These are phyloP conservation scores for Callimorpha dominula DNA, from an alignment of 2,888 invertebrate species.

Conservation along the genomic window DNA sequence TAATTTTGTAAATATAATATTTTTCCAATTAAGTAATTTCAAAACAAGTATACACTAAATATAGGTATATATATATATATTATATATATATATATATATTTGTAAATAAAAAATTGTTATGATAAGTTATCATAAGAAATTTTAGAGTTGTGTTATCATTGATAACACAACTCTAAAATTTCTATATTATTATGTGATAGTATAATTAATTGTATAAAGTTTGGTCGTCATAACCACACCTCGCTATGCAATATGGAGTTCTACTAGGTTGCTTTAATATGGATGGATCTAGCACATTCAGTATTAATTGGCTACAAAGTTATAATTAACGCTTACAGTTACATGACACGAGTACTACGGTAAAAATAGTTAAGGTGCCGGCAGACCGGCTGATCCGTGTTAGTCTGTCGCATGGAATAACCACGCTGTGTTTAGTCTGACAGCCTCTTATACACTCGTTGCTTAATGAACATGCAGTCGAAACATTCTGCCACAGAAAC, in stretches of 20 bases:
- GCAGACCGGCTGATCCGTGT: constrained; percentile 44
- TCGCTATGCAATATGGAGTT: constrained; percentile 53
- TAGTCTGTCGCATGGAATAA: constrained; percentile 22
- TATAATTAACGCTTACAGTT: constrained; percentile 72
- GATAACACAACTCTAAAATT: constrained; percentile 21
- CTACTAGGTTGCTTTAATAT: constrained; percentile 73
- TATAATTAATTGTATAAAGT: constrained; percentile 34
- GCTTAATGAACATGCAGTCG: constrained; percentile 48
- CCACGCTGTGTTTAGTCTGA: constrained; percentile 41
- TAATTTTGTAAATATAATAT: constrained; percentile 1
- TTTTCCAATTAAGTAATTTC: too few relatives aligned
- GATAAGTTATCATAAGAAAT: too few relatives aligned
- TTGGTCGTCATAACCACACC: constrained; percentile 63
- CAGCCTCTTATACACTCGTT: constrained; percentile 53
- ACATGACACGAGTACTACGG: constrained; percentile 68
- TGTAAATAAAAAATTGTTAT: constrained; percentile 18
- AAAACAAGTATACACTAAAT: too few relatives aligned
- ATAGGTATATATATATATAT: neutral
- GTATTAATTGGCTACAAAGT: constrained; percentile 75
- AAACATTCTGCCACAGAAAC: constrained; percentile 46
- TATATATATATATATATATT: constrained; percentile 12
- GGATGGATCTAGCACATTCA: constrained; percentile 81
- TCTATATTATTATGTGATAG: constrained; percentile 17
- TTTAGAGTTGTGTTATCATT: too few relatives aligned
- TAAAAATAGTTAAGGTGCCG: constrained; percentile 61